phyloP scores from a whole-genome alignment of 1,140 invertebrate genomes.

The Conus ventricosus region DNA sequence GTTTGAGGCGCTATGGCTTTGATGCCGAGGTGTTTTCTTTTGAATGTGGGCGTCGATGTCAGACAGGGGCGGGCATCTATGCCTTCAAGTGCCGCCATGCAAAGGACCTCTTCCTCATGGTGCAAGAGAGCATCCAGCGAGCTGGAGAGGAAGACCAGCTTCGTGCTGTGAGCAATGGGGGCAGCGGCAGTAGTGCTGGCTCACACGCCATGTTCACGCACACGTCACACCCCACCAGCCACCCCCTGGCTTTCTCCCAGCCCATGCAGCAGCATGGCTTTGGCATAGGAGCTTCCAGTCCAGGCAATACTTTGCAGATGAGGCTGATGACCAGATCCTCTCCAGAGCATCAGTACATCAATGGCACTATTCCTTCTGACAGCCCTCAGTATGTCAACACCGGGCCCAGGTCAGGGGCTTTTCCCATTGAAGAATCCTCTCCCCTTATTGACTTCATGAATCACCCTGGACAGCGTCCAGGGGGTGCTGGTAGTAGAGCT shows the following conservation, averaged over 20 bases:
- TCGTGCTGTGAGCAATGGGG: conserved; percentile 22
- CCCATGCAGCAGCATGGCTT: conserved; percentile 41
- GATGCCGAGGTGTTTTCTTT: conserved; percentile 94
- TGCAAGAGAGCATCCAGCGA: conserved; percentile 88
- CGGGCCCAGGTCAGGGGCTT: conserved; percentile 34
- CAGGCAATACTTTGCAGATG: conserved; percentile 18
- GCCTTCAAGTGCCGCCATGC: conserved; percentile 94
- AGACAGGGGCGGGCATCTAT: conserved; percentile 95
- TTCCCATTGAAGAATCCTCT: conserved; percentile 48
- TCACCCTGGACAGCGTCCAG: conserved; percentile 36
- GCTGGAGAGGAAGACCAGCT: conserved; percentile 67
- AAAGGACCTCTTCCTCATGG: conserved; percentile 91
- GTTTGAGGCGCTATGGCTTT: conserved; percentile 94
- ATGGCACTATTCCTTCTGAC: conserved; percentile 43
- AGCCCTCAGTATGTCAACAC: conserved; percentile 63
- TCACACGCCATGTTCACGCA: conserved; percentile 31
- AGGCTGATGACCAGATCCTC: conserved; percentile 2
- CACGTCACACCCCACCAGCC: conserved; percentile 47
- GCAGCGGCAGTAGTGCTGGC: conserved; percentile 8
- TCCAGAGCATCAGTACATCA: conserved; percentile 55
- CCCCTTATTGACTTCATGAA: conserved; percentile 57
- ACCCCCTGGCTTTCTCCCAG: conserved; percentile 46
- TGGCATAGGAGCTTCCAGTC: conserved; percentile 32
- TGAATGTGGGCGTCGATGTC: conserved; percentile 94
- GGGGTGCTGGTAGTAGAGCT: background rate